Percentiles rank a stretch among this genome's conserved stretches.
Conservation (phyloP, 2,888 invertebrate genomes). For the Eupelmus urozonus region DNA sequence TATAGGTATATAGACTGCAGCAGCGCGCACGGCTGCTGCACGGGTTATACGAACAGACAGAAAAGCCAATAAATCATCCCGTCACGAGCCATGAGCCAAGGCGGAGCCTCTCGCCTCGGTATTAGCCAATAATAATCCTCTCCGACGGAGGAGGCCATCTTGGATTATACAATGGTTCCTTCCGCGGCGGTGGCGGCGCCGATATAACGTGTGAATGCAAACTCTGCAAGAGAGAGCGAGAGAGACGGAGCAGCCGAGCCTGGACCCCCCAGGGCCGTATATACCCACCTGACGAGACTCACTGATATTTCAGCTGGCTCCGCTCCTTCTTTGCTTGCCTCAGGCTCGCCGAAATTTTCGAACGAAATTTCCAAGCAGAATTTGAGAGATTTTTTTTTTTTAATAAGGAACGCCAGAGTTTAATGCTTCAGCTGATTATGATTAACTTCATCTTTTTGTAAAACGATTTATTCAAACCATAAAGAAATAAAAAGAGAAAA, state of each 20-base stretch:
- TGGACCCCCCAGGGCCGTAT: conserved; percentile 47
- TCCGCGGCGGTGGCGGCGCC: conserved; percentile 64
- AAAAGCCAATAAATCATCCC: conserved; percentile 81
- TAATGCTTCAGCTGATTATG: no score
- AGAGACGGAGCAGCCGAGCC: neutral
- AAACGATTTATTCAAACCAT: no score
- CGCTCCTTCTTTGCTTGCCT: no score
- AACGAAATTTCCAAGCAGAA: no score
- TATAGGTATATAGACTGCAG: conserved; percentile 36
- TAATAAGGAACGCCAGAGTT: no score
- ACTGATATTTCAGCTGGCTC: no score
- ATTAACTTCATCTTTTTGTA: no score
- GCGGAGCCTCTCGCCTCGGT: conserved; percentile 80
- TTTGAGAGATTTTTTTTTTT: no score
- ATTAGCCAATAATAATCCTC: conserved; percentile 82
- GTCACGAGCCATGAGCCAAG: conserved; percentile 80
- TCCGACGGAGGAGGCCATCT: conserved; percentile 80
- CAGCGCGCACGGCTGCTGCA: conserved; percentile 67
- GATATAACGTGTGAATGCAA: conserved; percentile 74
- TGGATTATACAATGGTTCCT: conserved; percentile 79
- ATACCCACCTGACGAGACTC: conserved; percentile 7
- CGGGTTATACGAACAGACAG: conserved; percentile 75
- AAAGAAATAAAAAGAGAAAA: neutral
- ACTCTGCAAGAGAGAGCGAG: conserved; percentile 62
- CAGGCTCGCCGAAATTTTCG: no score